Evolutionary conservation across 2,888 invertebrate genomes (phyloP).

Genomic region (Ametastegia equiseti): DNA sequence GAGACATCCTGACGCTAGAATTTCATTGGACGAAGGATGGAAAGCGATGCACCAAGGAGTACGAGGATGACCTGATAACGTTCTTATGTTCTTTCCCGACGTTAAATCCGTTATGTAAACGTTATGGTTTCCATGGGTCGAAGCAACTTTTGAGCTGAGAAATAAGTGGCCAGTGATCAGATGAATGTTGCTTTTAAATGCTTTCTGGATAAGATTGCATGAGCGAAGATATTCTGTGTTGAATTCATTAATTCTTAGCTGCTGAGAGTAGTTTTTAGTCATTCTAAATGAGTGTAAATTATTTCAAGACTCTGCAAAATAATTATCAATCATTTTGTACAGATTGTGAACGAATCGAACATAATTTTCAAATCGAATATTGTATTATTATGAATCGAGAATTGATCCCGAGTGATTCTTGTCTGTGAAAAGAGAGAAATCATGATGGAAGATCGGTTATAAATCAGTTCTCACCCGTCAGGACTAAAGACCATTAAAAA

Average conservation of each 20-base stretch:
- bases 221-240: background rate
- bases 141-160: slow-evolving; percentile 87
- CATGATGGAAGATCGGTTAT: slow-evolving; percentile 14
- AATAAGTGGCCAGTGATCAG: slow-evolving; percentile 41
- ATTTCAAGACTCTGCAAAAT: background rate
- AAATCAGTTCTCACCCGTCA: slow-evolving; percentile 82
- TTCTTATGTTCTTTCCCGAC: slow-evolving; percentile 87
- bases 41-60: slow-evolving; percentile 95
- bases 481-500: slow-evolving; percentile 93
- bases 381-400: no score
- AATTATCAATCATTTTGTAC: background rate
- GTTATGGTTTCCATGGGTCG: slow-evolving; percentile 93
- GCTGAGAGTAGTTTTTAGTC: background rate
- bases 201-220: background rate
- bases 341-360: background rate
- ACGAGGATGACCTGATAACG: slow-evolving; percentile 89
- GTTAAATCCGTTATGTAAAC: slow-evolving; percentile 90
- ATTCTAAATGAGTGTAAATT: background rate
- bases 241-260: background rate
- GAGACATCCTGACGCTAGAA: slow-evolving; percentile 92
- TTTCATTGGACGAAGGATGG: slow-evolving; percentile 89
- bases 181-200: background rate
- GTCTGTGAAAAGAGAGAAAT: background rate
- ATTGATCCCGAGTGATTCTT: background rate
- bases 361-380: background rate